Conservation (phyloP, 2,113 vertebrate genomes). For the Regulus satrapa region DNA sequence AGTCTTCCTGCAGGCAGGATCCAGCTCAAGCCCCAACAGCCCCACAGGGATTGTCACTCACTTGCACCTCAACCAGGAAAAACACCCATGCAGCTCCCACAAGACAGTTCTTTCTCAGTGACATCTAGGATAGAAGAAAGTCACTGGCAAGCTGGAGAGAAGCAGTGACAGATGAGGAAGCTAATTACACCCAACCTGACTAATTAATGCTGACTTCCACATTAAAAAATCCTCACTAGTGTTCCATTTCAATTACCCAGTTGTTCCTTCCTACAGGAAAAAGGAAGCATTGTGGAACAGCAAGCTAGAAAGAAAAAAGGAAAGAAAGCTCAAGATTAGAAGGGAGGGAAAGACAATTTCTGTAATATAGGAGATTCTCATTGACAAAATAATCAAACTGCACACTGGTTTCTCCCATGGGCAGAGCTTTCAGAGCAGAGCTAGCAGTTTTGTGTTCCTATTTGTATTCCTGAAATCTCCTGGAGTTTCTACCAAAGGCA, state of each 20-base stretch:
- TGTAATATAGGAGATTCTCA: neutral
- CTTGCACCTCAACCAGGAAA: neutral
- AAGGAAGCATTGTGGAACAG: neutral
- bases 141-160: slow-evolving; percentile 51
- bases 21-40: neutral
- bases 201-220: slow-evolving; percentile 70
- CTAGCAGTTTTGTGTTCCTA: neutral
- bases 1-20: neutral
- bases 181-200: slow-evolving; percentile 62
- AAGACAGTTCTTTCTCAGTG: neutral
- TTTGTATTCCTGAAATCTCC: neutral
- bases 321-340: neutral
- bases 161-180: slow-evolving; percentile 57
- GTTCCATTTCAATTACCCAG: slow-evolving; percentile 68
- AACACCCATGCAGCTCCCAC: neutral
- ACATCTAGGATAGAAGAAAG: slow-evolving; percentile 18
- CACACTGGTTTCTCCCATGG: neutral
- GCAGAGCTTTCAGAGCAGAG: neutral
- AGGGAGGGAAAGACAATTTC: slow-evolving; percentile 4
- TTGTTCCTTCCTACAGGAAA: slow-evolving; percentile 42
- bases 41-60: neutral
- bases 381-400: slow-evolving; percentile 38
- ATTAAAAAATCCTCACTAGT: slow-evolving; percentile 60
- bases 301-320: neutral
- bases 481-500: neutral